A percentile compares a stretch with the other conserved stretches of the same genome.
Conservation (phyloP, 2,888 invertebrate species). For the Loripinus fragilis region DNA sequence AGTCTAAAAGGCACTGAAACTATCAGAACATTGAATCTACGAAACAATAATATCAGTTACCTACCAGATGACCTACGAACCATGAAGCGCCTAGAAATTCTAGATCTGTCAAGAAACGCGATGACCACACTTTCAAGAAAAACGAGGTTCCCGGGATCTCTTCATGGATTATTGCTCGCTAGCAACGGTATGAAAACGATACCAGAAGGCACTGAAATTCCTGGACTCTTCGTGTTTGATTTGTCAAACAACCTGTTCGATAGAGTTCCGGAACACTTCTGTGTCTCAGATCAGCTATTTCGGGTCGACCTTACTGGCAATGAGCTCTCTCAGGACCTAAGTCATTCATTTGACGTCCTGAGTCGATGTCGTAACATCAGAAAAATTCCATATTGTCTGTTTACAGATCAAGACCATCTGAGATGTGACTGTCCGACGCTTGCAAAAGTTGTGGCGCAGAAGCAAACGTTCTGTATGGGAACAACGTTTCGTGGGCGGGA, state of each 20-base stretch:
- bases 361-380: slow-evolving; percentile 45
- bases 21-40: slow-evolving; percentile 41
- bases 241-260: slow-evolving; percentile 47
- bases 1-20: slow-evolving; percentile 22
- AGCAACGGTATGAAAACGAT: slow-evolving; percentile 41
- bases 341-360: slow-evolving; percentile 29
- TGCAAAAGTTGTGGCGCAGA: slow-evolving; percentile 24
- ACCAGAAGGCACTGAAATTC: slow-evolving; percentile 38
- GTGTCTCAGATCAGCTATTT: slow-evolving; percentile 51
- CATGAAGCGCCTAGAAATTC: slow-evolving; percentile 36
- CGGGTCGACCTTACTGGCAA: slow-evolving; percentile 48
- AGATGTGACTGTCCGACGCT: slow-evolving; percentile 48
- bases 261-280: slow-evolving; percentile 43
- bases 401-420: slow-evolving; percentile 34
- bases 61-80: slow-evolving; percentile 42
- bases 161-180: slow-evolving; percentile 44
- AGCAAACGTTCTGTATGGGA: slow-evolving; percentile 41
- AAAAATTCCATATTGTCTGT: slow-evolving; percentile 49
- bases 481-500: background rate
- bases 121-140: slow-evolving; percentile 25
- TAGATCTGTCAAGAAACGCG: slow-evolving; percentile 45
- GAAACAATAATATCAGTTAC: slow-evolving; percentile 27
- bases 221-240: slow-evolving; percentile 52
- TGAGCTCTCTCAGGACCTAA: slow-evolving; percentile 26
- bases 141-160: slow-evolving; percentile 47